Percentiles rank a stretch among this genome's conserved stretches.
Evolutionary conservation across 2,113 vertebrate species (phyloP).

Genomic region (Amphiprion percula): DNA sequence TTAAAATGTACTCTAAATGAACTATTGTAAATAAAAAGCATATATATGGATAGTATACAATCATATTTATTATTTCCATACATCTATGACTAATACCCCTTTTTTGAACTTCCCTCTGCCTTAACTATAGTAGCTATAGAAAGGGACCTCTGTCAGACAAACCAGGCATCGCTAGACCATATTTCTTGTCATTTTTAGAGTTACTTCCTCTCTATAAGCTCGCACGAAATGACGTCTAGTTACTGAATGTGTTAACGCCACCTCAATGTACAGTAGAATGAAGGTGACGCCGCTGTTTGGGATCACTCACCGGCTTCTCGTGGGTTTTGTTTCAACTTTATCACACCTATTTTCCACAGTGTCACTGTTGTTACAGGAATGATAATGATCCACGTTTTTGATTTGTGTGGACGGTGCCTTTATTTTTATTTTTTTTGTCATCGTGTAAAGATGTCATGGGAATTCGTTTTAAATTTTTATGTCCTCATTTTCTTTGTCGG

Average conservation of each 20-base stretch:
- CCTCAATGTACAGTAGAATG: conserved; percentile 40
- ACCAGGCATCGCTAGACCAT: neutral
- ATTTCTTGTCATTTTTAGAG: conserved; percentile 14
- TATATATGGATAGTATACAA: conserved; percentile 73
- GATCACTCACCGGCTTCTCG: conserved; percentile 2
- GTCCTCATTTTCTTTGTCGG: conserved; percentile 3
- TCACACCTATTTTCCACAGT: conserved; percentile 13
- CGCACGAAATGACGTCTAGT: conserved; percentile 37
- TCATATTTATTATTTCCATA: conserved; percentile 80
- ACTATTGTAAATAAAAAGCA: conserved; percentile 76
- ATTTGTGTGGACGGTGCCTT: conserved; percentile 80
- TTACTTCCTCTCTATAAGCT: neutral
- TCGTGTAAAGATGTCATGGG: conserved; percentile 21
- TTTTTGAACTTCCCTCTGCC: conserved; percentile 68
- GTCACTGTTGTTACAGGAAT: conserved; percentile 48
- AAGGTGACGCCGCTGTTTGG: conserved; percentile 6
- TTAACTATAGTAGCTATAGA: conserved; percentile 74
- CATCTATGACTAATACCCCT: conserved; percentile 57
- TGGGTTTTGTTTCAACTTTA: neutral
- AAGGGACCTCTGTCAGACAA: conserved; percentile 56
- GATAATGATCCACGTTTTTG: conserved; percentile 53
- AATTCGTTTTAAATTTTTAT: conserved; percentile 9
- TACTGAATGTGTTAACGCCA: conserved; percentile 50
- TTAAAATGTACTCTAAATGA: conserved; percentile 69
- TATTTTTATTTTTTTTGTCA: conserved; percentile 32